Base-by-base conservation (phyloP, 1,140 invertebrate genomes). In the Drosophila serrata region DNA sequence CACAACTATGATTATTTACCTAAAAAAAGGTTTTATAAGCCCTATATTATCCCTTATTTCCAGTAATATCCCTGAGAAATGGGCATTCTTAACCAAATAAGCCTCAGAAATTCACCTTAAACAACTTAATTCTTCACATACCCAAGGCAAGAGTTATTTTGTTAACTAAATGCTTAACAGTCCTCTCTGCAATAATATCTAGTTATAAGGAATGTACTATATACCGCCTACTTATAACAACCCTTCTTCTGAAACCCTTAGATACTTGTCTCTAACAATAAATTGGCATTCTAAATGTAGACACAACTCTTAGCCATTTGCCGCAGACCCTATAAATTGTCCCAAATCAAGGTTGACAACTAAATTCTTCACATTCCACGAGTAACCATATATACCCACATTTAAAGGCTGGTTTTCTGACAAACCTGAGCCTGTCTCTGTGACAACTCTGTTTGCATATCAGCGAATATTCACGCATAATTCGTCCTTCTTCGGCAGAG, bases 361-460 rank as follows among this genome's bases (percentile, higher is more conserved):
- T 77, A 60, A 68, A 77, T 55, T 67, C 37, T 48, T 22, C 17
- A 43, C 59, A 80, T 74, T 24, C 46, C 37, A 48, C 8, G 33
- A 43, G 37, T 40, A 56, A 77, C 64, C 64, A 37, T 5, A 70
- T 64, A 22, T 46, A 37, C 29, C 29, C 48, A 51, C 48, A 17
- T 35, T 12, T 39, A 37, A 15, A 24, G 53, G 49, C 48, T 59
- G 64, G 37, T 46, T 73, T 63, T 46, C 35, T 46, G 53, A 82
- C 75, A 68, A 80, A 80, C 48, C 63, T 62, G 67, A 46, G 70
- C 53, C 43, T 35, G 65, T 27, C 45, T 37, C n/a, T 35, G 53
- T 70, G 60, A 85, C 64, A 85, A 73, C 82, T 75, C 79, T 79
- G 56, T 81, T 55, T 12, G 60, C 62, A 67, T 61, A 67, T 61